Percentiles rank a stretch among this genome's conserved stretches.
Evolutionary conservation across 2,888 invertebrate genomes (phyloP).

Genomic region (Lomographa bimaculata): DNA sequence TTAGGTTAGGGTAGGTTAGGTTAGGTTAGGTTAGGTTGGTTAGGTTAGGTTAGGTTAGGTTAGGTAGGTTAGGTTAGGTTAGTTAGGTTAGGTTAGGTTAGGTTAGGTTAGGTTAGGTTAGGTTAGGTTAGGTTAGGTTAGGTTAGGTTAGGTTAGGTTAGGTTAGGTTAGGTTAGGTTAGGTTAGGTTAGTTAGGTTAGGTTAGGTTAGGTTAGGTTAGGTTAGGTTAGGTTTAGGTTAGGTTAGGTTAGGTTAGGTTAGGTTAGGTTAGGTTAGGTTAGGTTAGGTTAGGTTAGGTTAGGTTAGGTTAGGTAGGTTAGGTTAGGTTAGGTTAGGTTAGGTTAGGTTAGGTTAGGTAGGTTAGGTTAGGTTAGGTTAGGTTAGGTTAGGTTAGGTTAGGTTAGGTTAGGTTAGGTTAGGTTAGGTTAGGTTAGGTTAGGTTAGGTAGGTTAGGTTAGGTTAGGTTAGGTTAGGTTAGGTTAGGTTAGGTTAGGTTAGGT

Average conservation of each 20-base stretch:
- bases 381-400: constrained; percentile 32
- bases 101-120: constrained; percentile 31
- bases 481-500: constrained; percentile 23
- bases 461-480: constrained; percentile 27
- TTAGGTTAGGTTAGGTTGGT: too few relatives aligned
- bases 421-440: constrained; percentile 28
- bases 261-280: constrained; percentile 33
- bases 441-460: too few relatives aligned
- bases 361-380: constrained; percentile 35
- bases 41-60: too few relatives aligned
- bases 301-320: too few relatives aligned
- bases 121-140: constrained; percentile 33
- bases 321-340: constrained; percentile 35
- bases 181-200: constrained; percentile 32
- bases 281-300: constrained; percentile 34
- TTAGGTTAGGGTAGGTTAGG: too few relatives aligned
- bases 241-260: constrained; percentile 33
- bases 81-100: constrained; percentile 31
- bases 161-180: constrained; percentile 29
- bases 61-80: too few relatives aligned
- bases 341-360: constrained; percentile 35
- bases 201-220: constrained; percentile 31
- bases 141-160: constrained; percentile 30
- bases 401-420: constrained; percentile 28
- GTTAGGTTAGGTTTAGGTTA: too few relatives aligned